These are phyloP conservation scores for Ariolimax columbianus DNA, from an alignment of 2,888 invertebrate genomes.

Conservation along the genomic window DNA sequence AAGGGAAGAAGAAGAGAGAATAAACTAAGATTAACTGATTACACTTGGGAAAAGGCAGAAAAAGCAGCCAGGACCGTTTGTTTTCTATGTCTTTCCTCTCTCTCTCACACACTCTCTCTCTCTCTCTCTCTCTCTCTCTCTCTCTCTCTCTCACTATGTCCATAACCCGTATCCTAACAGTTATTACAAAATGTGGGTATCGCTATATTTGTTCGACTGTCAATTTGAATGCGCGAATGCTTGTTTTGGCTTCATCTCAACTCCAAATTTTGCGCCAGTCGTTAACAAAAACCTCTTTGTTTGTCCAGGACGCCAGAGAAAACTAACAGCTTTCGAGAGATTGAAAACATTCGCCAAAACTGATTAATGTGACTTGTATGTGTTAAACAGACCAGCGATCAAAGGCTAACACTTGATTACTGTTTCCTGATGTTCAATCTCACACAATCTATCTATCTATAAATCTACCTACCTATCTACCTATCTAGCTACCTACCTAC, in stretches of 20 bases:
- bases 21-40: no score
- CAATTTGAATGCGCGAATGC: not conserved
- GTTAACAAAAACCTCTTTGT: not conserved
- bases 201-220: not conserved
- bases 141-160: not conserved
- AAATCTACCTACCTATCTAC: not conserved
- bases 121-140: not conserved
- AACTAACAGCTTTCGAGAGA: not conserved
- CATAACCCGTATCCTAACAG: not conserved
- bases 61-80: no score
- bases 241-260: not conserved
- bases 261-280: not conserved
- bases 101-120: no score
- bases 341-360: not conserved
- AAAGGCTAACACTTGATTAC: not conserved
- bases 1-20: no score
- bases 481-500: no score
- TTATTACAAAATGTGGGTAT: no score
- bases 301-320: not conserved
- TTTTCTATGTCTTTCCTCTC: no score
- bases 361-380: not conserved
- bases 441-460: not conserved
- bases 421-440: no score
- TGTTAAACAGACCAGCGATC: not conserved
- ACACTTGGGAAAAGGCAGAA: no score